phyloP scores from a whole-genome alignment of 1,140 invertebrate species.

The Drosophila elegans region DNA sequence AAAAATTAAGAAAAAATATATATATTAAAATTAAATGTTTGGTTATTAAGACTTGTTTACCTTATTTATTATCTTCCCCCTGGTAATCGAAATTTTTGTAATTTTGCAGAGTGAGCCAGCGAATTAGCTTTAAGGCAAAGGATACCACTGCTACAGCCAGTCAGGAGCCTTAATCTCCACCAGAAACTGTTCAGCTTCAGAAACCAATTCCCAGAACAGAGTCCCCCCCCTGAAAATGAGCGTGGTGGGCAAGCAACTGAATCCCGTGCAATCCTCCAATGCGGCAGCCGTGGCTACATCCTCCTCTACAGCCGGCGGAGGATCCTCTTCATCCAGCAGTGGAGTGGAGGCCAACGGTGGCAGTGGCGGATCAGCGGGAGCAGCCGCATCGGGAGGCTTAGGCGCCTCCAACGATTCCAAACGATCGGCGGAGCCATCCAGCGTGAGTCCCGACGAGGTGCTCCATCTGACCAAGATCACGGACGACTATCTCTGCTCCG shows the following conservation, averaged over 20 bases:
- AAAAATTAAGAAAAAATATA: too few relatives aligned
- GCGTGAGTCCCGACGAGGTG: constrained; percentile 88
- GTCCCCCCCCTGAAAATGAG: constrained; percentile 46
- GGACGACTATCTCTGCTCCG: constrained; percentile 94
- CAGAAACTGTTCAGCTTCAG: constrained; percentile 27
- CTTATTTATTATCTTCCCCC: too few relatives aligned
- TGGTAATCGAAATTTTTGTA: neutral
- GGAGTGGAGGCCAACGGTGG: constrained; percentile 10
- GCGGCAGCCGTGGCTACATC: constrained; percentile 21
- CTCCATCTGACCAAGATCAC: constrained; percentile 87
- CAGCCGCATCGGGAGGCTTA: neutral
- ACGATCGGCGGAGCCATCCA: constrained; percentile 46
- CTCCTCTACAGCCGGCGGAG: constrained; percentile 10
- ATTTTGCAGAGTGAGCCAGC: constrained; percentile 18
- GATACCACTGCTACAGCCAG: constrained; percentile 19
- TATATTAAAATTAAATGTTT: too few relatives aligned
- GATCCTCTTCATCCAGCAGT: constrained; percentile 5
- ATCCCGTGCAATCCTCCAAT: constrained; percentile 62
- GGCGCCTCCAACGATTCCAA: constrained; percentile 31
- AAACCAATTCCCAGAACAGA: constrained; percentile 4
- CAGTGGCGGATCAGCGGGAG: constrained; percentile 9
- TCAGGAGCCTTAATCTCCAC: constrained; percentile 30
- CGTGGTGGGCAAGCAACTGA: constrained; percentile 74
- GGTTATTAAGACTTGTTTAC: too few relatives aligned
- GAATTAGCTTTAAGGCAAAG: neutral